A percentile compares a stretch with the other conserved stretches of the same genome.
phyloP scores from a whole-genome alignment of 2,797 vertebrate genomes.

The Allobates femoralis region DNA sequence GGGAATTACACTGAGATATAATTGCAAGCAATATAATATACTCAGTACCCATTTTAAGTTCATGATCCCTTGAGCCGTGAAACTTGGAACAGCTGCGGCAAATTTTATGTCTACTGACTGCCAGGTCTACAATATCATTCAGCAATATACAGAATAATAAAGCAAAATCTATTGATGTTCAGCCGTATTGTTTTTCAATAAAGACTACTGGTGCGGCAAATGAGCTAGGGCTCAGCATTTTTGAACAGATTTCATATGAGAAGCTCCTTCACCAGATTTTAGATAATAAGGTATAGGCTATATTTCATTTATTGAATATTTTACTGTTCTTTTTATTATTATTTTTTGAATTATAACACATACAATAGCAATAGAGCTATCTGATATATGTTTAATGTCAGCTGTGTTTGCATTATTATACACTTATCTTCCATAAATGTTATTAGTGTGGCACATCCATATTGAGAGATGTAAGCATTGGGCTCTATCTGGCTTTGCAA shows the following conservation, averaged over 20 bases:
- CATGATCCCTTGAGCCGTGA: slow-evolving; percentile 58
- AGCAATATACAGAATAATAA: slow-evolving; percentile 64
- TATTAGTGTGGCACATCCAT: not conserved
- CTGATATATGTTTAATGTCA: not conserved
- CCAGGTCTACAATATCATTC: slow-evolving; percentile 62
- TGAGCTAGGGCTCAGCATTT: slow-evolving; percentile 62
- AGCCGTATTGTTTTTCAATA: slow-evolving; percentile 63
- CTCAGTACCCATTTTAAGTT: slow-evolving; percentile 58
- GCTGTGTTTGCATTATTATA: not conserved
- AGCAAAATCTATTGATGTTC: slow-evolving; percentile 62
- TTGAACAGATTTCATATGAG: slow-evolving; percentile 41
- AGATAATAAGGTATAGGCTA: slow-evolving; percentile 27
- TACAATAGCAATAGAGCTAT: slow-evolving; percentile 3
- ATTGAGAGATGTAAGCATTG: not conserved
- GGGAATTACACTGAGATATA: slow-evolving; percentile 30
- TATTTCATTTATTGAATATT: slow-evolving; percentile 37
- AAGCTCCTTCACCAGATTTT: slow-evolving; percentile 23
- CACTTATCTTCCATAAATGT: not conserved
- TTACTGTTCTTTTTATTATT: slow-evolving; percentile 28
- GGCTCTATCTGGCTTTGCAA: too few relatives aligned
- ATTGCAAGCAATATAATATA: slow-evolving; percentile 51
- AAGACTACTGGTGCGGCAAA: slow-evolving; percentile 61
- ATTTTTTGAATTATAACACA: slow-evolving; percentile 1
- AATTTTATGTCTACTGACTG: slow-evolving; percentile 57
- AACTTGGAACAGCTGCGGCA: slow-evolving; percentile 57